Evolutionary conservation across 2,113 vertebrate species (phyloP).

Genomic region (Addax nasomaculatus): DNA sequence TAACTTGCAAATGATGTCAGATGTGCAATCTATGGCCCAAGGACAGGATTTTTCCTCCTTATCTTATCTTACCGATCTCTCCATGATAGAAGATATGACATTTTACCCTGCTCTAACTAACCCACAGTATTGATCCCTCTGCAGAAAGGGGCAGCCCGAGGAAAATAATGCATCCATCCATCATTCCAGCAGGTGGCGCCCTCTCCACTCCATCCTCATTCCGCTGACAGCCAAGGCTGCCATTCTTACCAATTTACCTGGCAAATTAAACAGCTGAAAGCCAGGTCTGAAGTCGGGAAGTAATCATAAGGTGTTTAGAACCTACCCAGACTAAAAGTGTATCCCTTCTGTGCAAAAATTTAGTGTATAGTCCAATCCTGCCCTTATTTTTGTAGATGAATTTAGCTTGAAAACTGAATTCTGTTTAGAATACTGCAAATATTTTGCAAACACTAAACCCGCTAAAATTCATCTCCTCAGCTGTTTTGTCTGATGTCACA

Average conservation of each 20-base stretch:
- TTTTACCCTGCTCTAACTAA: neutral
- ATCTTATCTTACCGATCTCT: neutral
- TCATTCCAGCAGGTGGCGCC: slow-evolving; percentile 39
- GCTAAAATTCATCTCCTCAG: neutral
- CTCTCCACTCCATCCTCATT: neutral
- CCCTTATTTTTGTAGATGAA: neutral
- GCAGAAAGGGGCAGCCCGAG: neutral
- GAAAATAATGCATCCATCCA: neutral
- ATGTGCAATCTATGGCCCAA: neutral
- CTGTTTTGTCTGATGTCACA: neutral
- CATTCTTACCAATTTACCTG: no score
- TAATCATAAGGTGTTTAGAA: neutral
- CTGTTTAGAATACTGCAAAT: neutral
- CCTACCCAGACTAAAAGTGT: neutral
- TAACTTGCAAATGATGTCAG: neutral
- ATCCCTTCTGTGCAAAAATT: neutral
- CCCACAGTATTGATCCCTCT: neutral
- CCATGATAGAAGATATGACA: neutral
- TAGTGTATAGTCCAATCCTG: neutral
- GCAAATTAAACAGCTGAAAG: neutral
- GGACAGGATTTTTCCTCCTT: neutral
- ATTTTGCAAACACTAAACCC: neutral
- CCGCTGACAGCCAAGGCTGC: neutral
- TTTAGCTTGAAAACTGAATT: neutral
- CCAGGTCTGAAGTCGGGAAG: neutral